phyloP scores from a whole-genome alignment of 2,797 vertebrate genomes.

The Sternarchorhynchus goeldii region DNA sequence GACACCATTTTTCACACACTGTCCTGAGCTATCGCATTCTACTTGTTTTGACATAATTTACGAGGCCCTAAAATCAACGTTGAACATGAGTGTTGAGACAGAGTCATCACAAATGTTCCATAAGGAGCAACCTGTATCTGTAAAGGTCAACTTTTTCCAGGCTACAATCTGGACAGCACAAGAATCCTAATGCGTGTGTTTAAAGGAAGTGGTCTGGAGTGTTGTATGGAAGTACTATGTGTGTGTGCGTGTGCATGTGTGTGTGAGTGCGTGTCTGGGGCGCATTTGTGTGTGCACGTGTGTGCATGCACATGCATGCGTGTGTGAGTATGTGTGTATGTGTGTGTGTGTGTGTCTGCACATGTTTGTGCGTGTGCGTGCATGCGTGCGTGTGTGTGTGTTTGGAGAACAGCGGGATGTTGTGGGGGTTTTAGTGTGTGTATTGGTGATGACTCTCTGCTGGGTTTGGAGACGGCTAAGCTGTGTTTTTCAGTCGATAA shows the following conservation, averaged over 20 bases:
- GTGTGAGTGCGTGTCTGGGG: not conserved
- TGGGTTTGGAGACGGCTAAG: constrained; percentile 46
- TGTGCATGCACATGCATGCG: constrained; percentile 15
- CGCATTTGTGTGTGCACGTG: constrained; percentile 30
- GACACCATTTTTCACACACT: not conserved
- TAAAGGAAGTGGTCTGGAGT: constrained; percentile 35
- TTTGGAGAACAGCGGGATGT: constrained; percentile 38
- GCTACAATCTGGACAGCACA: constrained; percentile 14
- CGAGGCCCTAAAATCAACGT: constrained; percentile 27
- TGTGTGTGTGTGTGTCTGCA: constrained; percentile 23
- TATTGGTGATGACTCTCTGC: constrained; percentile 41
- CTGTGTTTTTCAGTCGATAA: constrained; percentile 59
- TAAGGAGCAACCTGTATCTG: constrained; percentile 29
- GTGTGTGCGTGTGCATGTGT: constrained; percentile 18
- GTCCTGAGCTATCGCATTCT: constrained; percentile 7
- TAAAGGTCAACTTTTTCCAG: constrained; percentile 48
- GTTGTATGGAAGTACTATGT: constrained; percentile 22
- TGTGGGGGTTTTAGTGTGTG: constrained; percentile 38
- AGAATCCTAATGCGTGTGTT: constrained; percentile 46
- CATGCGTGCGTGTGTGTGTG: constrained; percentile 16
- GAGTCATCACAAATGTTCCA: constrained; percentile 26
- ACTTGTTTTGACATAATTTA: constrained; percentile 22
- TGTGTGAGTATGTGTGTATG: not conserved
- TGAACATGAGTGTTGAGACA: constrained; percentile 14
- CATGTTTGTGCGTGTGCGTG: constrained; percentile 33